These are phyloP conservation scores for Nannobrachium achirus DNA, from an alignment of 2,113 vertebrate genomes.

Conservation along the genomic window DNA sequence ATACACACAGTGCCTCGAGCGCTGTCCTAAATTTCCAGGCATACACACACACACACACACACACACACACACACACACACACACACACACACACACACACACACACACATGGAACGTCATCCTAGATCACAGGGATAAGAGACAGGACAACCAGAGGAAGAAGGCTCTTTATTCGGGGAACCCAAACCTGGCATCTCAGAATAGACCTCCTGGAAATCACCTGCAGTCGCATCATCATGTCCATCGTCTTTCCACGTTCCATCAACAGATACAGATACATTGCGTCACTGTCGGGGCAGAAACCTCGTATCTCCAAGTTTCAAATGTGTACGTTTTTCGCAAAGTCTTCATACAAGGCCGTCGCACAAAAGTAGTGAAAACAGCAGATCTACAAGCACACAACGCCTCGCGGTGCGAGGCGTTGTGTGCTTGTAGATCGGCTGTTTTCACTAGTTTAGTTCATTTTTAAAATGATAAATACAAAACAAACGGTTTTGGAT, in stretches of 20 bases:
- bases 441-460: no score
- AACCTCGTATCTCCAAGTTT: no score
- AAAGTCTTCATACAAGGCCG: no score
- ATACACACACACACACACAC: constrained; percentile 46
- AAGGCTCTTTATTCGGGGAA: constrained; percentile 56
- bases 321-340: no score
- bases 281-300: no score
- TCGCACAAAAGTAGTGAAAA: no score
- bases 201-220: constrained; percentile 48
- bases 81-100: constrained; percentile 24
- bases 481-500: no score
- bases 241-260: constrained; percentile 31
- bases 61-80: constrained; percentile 30
- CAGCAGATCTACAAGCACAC: no score
- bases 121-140: constrained; percentile 55
- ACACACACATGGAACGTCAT: constrained; percentile 48
- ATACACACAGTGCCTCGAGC: constrained; percentile 52
- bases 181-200: constrained; percentile 56
- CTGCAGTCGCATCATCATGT: constrained; percentile 4
- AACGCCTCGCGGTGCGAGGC: no score
- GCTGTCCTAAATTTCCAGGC: constrained; percentile 68
- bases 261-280: constrained; percentile 31
- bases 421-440: no score
- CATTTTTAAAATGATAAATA: no score
- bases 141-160: constrained; percentile 52